Base-by-base conservation (phyloP, 2,113 vertebrate species). In the Sander lucioperca region DNA sequence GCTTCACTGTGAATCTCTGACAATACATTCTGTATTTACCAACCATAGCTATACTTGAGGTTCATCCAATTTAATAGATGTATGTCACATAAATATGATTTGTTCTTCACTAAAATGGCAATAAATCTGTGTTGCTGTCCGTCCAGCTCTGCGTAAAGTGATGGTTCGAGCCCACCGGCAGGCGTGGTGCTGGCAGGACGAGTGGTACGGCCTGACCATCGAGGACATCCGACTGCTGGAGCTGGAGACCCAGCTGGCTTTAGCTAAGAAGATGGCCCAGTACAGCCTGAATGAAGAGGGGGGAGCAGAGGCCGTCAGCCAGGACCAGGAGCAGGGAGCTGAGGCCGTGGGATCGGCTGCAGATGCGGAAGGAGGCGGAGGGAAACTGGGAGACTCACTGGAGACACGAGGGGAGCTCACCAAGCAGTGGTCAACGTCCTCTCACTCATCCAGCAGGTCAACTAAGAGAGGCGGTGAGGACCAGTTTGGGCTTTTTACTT, bases 161-260 rank as follows among this genome's bases (percentile, higher is more conserved):
- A 99, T 99, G 98, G 97, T 99, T 1, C 94, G 98, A 27, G 98
- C 98, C 8, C 98, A 99, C 90, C 94, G 98, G 6, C 98, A 99
- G 93, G 98, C 98, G 0, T 99, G 98, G 98, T 99, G 98, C 94
- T 99, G 98, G 98, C 98, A 99, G 94, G 98, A 99, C 0, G 98
- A 99, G 61, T 99, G 98, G 98, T 98, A 96, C 0, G 98, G 98
- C 48, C 96, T 99, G 78, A 99, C 95, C 91, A 99, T 99, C 0
- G 98, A 99, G 83, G 97, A 99, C 91, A 99, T 99, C 92, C 89
- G 98, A 77, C 96, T 94, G 92, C 95, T 99, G 91, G 98, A 99
- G 95, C 97, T 97, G 89, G 98, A 99, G 93, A 97, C 97, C 0
- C 98, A 99, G 94, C 86, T 98, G 82, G 97, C 98, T 90, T 86